phyloP scores from a whole-genome alignment of 2,888 invertebrate genomes.

The Ptychoptera contaminata region DNA sequence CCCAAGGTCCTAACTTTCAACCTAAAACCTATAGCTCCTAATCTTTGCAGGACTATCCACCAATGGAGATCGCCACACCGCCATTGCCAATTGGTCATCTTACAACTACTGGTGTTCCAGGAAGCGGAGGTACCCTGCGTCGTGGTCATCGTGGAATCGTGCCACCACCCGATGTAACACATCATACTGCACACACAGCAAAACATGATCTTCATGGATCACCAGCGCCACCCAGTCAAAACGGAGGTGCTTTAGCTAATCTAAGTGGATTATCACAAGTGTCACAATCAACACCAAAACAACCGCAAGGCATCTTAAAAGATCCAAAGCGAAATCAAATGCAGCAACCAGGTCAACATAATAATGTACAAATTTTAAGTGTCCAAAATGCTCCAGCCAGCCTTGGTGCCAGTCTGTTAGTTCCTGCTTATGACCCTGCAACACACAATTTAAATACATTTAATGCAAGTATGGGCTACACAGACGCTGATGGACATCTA shows the following conservation, averaged over 20 bases:
- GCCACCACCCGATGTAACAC: conserved; percentile 30
- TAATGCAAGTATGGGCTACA: conserved; percentile 27
- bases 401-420: conserved; percentile 24
- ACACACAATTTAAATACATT: conserved; percentile 27
- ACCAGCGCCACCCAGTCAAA: conserved; percentile 2
- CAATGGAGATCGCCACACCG: conserved; percentile 25
- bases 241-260: conserved; percentile 4
- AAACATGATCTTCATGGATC: conserved; percentile 22
- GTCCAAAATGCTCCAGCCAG: conserved; percentile 36
- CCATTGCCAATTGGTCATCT: conserved; percentile 17
- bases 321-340: conserved; percentile 35
- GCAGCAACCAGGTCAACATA: conserved; percentile 34
- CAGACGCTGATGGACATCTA: conserved; percentile 31
- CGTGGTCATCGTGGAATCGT: conserved; percentile 23
- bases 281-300: conserved; percentile 28
- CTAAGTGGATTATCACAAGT: conserved; percentile 15
- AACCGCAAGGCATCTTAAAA: conserved; percentile 45
- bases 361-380: conserved; percentile 39
- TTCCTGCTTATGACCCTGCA: conserved; percentile 23
- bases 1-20: conserved; percentile 2
- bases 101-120: conserved; percentile 15
- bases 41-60: conserved; percentile 26
- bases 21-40: background rate
- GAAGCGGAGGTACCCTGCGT: conserved; percentile 20
- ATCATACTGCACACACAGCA: conserved; percentile 22